Conservation (phyloP, 1,140 invertebrate species). For the Scylla paramamosain region DNA sequence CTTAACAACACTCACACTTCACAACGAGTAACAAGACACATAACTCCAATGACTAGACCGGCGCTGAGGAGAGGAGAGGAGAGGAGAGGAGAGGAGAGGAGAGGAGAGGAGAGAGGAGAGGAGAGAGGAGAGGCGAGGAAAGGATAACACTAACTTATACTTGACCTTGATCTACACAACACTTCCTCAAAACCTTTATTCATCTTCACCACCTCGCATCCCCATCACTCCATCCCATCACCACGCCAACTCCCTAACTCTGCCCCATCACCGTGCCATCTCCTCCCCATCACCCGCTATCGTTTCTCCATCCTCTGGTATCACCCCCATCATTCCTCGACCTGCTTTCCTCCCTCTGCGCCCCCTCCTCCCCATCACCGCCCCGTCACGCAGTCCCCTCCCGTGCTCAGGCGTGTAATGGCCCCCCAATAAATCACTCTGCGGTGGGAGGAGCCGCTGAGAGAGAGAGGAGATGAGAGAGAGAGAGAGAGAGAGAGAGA, state of each 20-base stretch:
- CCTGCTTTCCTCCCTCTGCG: neutral
- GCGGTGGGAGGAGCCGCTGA: slow-evolving; percentile 7
- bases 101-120: too few species aligned
- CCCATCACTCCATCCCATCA: neutral
- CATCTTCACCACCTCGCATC: neutral
- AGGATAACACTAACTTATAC: too few species aligned
- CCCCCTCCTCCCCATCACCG: neutral
- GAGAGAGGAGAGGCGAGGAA: too few species aligned
- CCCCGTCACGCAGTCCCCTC: neutral
- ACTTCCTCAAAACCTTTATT: neutral
- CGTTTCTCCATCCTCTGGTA: neutral
- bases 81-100: too few species aligned
- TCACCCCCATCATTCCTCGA: neutral
- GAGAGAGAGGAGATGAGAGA: slow-evolving; percentile 34
- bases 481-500: slow-evolving; percentile 48
- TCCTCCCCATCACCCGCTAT: neutral
- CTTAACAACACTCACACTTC: too few species aligned
- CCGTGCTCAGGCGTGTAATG: neutral
- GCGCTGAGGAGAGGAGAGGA: too few species aligned
- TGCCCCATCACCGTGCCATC: neutral
- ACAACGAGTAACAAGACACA: too few species aligned
- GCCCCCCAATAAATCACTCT: neutral
- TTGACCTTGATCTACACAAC: too few species aligned
- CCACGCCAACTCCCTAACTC: too few species aligned
- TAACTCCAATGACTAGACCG: too few species aligned